Base-by-base conservation (phyloP, 2,888 invertebrate genomes). In the Orthonevra nobilis region DNA sequence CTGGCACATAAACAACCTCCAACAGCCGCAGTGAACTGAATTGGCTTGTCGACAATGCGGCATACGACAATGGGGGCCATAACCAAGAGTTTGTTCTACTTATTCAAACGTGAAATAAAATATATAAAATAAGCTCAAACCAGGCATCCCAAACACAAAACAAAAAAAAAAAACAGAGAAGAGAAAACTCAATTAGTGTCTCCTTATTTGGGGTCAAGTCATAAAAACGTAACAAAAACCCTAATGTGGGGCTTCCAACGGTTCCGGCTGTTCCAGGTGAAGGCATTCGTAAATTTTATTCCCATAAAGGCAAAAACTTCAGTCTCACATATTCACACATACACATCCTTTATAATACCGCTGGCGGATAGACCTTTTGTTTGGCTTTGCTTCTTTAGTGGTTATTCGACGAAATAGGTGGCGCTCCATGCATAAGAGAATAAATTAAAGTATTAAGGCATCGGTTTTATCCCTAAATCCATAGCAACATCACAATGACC, bases 161-260 rank as follows among this genome's bases (percentile, higher is more conserved):
- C n/a, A n/a, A n/a, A n/a, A n/a, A n/a, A n/a, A n/a, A n/a, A n/a
- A n/a, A n/a, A n/a, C n/a, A n/a, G n/a, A n/a, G n/a, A n/a, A n/a
- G n/a, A 50, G 42, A 50, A 72, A 64, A 48, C 48, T 64, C 72
- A 72, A 48, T 72, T 72, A 72, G 30, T 46, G 42, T 10, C 32
- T 26, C 17, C 42, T 44, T 56, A 46, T 72, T 64, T 54, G 56
- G 64, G 72, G 38, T 64, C 42, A 48, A 30, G 52, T 61, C 32
- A 40, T 48, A 56, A 72, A 72, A 17, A n/a, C 23, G 30, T 46
- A 52, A 52, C 32, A 52, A 30, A 70, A 15, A 28, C 54, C 46
- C 19, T 12, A 54, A 63, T 28, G 7, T 20, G 9, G 12, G 32
- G 15, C 30, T 19, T n/a, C n/a, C n/a, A n/a, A n/a, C 17, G 15